Evolutionary conservation across 2,888 invertebrate species (phyloP), one percentile per base, ranked within the genome.

Genomic region (Empis stercorea): DNA sequence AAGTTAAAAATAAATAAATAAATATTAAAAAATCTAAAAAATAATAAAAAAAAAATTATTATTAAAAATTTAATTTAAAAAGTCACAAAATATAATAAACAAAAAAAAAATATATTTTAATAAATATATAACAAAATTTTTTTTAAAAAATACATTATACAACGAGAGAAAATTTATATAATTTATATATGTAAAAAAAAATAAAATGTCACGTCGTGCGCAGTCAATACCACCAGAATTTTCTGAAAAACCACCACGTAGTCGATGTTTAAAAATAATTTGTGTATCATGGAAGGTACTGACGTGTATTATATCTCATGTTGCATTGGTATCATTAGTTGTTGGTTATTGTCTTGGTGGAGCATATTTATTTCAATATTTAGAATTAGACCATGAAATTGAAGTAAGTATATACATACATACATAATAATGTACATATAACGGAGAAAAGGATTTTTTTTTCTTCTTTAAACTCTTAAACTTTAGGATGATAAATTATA

Each of bases 321-420:
- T 91, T 59, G 83, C 87, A 58, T 77, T 92, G 59, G 81, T 92
- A 57, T 82, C 87, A 50, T 72, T 91, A 64, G 92, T 93, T 56
- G 87, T 92, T 52, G 83, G 86, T 30, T 93, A 93, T 71, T 91
- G 91, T 71, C 78, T 91, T 58, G 78, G 88, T 47, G 92, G 92
- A 10, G 91, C 91, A 14, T 81, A 84, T 63, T 81, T 87, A 49
- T 92, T 93, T 70, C 81, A 83, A 66, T 73, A 75, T 44, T 72
- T 91, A 48, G 89, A 91, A 62, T 75, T 78, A 7, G 74, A 76
- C 43, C 78, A 88, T 60, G 89, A 89, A 65, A 73, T 72, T 56
- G 75, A 79, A 71, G 88, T 87, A 64, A n/a, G 34, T 34, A 34
- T 13, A 32, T 9, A 32, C 5, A 20, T 20, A 20, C 5, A 20